phyloP scores from a whole-genome alignment of 2,797 vertebrate genomes.

The Sternotherus odoratus region DNA sequence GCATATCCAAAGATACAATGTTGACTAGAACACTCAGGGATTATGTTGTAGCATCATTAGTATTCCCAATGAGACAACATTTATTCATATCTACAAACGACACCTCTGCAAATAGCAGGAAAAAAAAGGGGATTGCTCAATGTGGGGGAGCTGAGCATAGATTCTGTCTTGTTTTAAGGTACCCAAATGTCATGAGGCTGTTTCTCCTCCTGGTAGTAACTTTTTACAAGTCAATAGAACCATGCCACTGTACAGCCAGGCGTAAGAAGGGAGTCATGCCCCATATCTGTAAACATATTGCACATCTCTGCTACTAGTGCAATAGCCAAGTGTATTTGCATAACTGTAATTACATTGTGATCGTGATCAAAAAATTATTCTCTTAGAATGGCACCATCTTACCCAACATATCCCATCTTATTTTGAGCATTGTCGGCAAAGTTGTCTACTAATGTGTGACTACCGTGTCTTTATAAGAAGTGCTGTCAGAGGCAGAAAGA shows the following conservation, averaged over 20 bases:
- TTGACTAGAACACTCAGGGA: background rate
- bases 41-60: background rate
- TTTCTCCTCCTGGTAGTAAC: accelerated
- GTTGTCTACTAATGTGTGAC: background rate
- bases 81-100: background rate
- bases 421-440: background rate
- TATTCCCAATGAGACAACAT: accelerated
- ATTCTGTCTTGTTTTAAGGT: background rate
- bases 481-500: background rate
- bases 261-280: background rate
- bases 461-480: background rate
- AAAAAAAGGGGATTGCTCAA: background rate
- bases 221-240: accelerated
- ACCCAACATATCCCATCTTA: background rate
- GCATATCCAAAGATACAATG: background rate
- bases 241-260: accelerated
- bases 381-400: background rate
- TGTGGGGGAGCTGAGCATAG: background rate
- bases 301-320: background rate
- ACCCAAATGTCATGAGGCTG: accelerated
- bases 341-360: accelerated
- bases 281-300: accelerated
- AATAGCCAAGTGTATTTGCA: background rate
- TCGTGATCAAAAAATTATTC: background rate
- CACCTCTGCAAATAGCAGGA: background rate